These are phyloP conservation scores for Drosophila micromelanica DNA, from an alignment of 1,140 invertebrate species.

Conservation along the genomic window DNA sequence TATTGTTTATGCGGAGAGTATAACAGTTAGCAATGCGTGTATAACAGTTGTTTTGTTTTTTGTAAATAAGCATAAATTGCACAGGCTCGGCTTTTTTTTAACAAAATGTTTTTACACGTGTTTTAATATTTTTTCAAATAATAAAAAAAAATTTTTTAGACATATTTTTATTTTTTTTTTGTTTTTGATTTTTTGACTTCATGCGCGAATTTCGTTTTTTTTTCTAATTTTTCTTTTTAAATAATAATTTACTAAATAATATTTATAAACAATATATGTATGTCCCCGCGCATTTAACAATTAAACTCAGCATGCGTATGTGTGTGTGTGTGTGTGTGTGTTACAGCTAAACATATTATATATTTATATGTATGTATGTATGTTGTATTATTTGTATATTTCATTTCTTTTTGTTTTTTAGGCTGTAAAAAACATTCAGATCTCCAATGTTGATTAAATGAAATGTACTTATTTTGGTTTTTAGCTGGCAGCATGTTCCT, in stretches of 20 bases:
- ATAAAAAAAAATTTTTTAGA: conserved; percentile 29
- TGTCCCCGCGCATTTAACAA: conserved; percentile 9
- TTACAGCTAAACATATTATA: conserved; percentile 26
- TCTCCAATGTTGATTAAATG: conserved; percentile 65
- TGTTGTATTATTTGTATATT: conserved; percentile 42
- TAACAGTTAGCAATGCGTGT: conserved; percentile 46
- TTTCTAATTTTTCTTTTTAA: conserved; percentile 15
- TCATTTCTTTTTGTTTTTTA: conserved; percentile 35
- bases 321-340: conserved; percentile 42
- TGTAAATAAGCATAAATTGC: conserved; percentile 13
- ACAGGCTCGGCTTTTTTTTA: neutral
- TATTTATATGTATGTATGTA: conserved; percentile 34
- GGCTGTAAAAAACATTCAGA: conserved; percentile 75
- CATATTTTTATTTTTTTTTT: conserved; percentile 15
- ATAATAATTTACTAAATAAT: conserved; percentile 75
- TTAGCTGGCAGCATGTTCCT: conserved; percentile 49
- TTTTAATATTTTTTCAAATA: conserved; percentile 33
- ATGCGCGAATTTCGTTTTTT: conserved; percentile 44
- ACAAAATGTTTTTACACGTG: neutral
- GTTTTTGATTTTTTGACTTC: conserved; percentile 31
- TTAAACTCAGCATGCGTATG: conserved; percentile 45
- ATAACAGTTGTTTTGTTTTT: conserved; percentile 16
- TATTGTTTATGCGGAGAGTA: conserved; percentile 40
- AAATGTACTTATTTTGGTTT: conserved; percentile 34
- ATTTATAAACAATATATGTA: conserved; percentile 48